Conservation (phyloP, 2,797 vertebrate species). For the Argentina silus region DNA sequence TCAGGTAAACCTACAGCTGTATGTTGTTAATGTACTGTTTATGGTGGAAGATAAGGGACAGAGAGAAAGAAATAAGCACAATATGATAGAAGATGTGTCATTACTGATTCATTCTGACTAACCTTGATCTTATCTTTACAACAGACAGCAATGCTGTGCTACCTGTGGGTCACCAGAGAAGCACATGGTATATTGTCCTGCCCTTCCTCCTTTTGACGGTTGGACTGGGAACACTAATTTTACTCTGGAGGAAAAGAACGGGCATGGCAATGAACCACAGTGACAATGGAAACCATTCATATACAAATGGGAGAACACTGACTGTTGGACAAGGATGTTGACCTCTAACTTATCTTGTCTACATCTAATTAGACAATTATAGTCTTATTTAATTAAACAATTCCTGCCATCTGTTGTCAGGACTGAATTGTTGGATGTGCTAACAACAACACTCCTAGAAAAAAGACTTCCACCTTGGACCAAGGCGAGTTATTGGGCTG, state of each 20-base stretch:
- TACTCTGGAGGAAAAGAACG: not conserved
- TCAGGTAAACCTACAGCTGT: slow-evolving; percentile 31
- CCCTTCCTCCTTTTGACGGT: not conserved
- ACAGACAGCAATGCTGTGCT: not conserved
- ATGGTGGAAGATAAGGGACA: not conserved
- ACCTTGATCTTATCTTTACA: no score
- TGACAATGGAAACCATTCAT: not conserved
- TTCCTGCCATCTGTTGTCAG: no score
- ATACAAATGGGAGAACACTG: not conserved
- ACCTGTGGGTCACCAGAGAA: not conserved
- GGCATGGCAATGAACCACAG: not conserved
- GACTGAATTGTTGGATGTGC: no score
- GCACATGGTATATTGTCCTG: not conserved
- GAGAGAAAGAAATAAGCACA: not conserved
- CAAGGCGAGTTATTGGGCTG: no score
- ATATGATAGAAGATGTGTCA: not conserved
- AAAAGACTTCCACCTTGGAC: no score
- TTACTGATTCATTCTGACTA: not conserved
- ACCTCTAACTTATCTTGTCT: no score
- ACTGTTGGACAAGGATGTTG: no score
- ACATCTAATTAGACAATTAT: no score
- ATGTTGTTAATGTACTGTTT: not conserved
- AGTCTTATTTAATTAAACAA: no score
- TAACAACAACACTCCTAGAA: no score
- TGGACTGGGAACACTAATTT: not conserved